phyloP scores from a whole-genome alignment of 2,797 vertebrate genomes.

The Threskiornis aethiopicus region DNA sequence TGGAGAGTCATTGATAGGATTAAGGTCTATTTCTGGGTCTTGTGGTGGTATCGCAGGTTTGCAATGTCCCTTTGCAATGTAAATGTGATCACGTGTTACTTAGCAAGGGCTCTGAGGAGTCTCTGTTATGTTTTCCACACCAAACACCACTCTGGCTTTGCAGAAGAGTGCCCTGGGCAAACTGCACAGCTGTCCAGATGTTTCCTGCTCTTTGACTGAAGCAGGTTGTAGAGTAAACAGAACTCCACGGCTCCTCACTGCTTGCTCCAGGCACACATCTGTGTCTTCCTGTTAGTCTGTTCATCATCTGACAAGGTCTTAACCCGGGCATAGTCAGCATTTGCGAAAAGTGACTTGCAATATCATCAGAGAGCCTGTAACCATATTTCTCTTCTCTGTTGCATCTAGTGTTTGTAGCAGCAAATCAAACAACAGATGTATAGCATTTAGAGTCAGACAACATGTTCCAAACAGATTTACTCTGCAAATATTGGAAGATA shows the following conservation, averaged over 20 bases:
- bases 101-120: rapidly evolving
- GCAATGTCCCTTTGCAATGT: no score
- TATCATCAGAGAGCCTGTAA: neutral
- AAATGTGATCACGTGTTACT: rapidly evolving
- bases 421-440: neutral
- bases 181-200: neutral
- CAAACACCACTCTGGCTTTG: neutral
- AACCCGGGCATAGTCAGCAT: neutral
- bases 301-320: neutral
- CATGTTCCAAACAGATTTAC: neutral
- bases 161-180: neutral
- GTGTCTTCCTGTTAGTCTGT: neutral
- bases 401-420: neutral
- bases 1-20: neutral
- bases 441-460: neutral
- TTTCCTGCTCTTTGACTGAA: neutral
- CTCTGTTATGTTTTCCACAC: neutral
- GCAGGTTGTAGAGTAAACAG: neutral
- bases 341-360: neutral
- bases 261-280: neutral
- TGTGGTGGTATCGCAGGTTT: neutral
- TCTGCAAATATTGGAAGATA: neutral
- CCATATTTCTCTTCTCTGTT: neutral
- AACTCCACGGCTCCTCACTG: neutral
- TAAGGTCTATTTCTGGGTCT: neutral